A percentile compares a stretch with the other conserved stretches of the same genome.
Evolutionary conservation across 2,888 invertebrate genomes (phyloP).

Genomic region (Acheta domesticus): DNA sequence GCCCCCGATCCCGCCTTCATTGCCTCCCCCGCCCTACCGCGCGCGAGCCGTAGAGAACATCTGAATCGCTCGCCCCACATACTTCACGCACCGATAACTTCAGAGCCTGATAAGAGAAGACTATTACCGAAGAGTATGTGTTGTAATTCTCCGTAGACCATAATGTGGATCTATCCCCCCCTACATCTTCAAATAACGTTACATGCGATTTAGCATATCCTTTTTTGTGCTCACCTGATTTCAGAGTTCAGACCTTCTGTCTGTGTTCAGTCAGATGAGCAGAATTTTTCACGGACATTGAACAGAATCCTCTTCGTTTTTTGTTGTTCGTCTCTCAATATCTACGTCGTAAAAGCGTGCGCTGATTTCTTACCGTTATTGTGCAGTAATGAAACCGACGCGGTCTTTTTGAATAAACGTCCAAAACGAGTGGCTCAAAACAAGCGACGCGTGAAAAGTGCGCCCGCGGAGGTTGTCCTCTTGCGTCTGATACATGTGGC

Average conservation of each 20-base stretch:
- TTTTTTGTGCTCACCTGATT: neutral
- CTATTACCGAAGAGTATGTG: neutral
- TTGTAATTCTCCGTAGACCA: slow-evolving; percentile 9
- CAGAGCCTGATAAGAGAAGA: neutral
- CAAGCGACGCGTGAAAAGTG: too few species aligned
- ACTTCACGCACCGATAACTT: slow-evolving; percentile 7
- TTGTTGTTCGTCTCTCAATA: too few species aligned
- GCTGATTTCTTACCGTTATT: neutral
- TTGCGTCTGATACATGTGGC: too few species aligned
- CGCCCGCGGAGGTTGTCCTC: too few species aligned
- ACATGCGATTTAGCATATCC: slow-evolving; percentile 18
- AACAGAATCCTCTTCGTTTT: neutral
- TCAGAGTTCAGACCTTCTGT: neutral
- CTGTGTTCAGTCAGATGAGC: neutral
- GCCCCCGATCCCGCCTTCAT: neutral
- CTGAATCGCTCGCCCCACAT: slow-evolving; percentile 7
- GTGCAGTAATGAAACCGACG: neutral
- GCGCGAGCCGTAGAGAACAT: neutral
- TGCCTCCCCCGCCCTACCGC: neutral
- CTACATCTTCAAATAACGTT: neutral
- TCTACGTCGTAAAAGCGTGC: too few species aligned
- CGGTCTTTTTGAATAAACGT: neutral
- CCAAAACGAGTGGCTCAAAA: neutral
- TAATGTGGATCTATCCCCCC: neutral
- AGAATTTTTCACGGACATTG: neutral